Evolutionary conservation across 2,797 vertebrate species (phyloP), one percentile per base, ranked within the genome.

Genomic region (Nasua narica): DNA sequence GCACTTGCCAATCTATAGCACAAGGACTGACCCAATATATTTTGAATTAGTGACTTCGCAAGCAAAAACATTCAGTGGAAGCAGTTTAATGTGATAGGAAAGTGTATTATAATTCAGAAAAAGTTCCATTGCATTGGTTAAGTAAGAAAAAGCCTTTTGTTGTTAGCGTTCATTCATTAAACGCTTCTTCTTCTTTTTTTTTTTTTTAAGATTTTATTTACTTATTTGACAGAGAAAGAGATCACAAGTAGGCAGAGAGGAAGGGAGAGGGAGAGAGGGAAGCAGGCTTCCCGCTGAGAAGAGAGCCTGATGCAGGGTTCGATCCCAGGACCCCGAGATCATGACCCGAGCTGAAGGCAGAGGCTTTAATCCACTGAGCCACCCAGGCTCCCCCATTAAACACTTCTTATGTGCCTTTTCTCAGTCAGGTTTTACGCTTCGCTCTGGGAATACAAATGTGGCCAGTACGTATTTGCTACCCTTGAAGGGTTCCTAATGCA

Each of bases 81-180:
- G 90, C 62, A 52, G n/a, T 29, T 91, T 82, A 96, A 78, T 23
- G 52, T 94, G 92, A 82, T 0, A 87, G 29, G 37, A 60, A 96
- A 91, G 23, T 91, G 32, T 82, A 87, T 82, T 74, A 48, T 40
- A 18, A n/a, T 82, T 93, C 77, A 86, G 69, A 60, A 58, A 87
- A 77, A 72, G 52, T 85, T 91, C n/a, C 48, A 91, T 7, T 46
- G 82, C 27, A 32, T 72, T 77, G 76, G 50, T 78, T 87, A 81
- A 93, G 46, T 13, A 84, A 96, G 35, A 81, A 90, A 90, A 74
- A 58, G 54, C 19, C 46, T 90, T 91, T 82, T 46, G 5, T n/a
- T 62, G 72, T n/a, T 88, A 18, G 12, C 25, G 78, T 32, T 58
- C 16, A 62, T 58, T 90, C 43, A 9, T 83, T 79, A 91, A 92